These are phyloP conservation scores for Lasiommata megera DNA, from an alignment of 2,888 invertebrate species.

Conservation along the genomic window DNA sequence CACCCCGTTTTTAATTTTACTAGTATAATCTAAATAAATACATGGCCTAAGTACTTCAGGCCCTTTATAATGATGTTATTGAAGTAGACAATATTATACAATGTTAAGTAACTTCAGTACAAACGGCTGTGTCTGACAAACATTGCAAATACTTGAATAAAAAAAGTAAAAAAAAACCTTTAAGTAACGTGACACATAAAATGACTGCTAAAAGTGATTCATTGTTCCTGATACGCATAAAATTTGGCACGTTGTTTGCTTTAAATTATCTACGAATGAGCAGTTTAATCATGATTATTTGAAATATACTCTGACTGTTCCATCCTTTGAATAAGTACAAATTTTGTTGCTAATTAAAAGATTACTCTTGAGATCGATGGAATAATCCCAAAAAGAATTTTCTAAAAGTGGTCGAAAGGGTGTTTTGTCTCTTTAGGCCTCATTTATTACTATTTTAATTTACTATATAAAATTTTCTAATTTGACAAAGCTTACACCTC, in stretches of 20 bases:
- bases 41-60: constrained; percentile 57
- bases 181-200: neutral
- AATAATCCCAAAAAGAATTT: too few relatives aligned
- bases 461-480: too few relatives aligned
- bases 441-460: too few relatives aligned
- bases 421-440: too few relatives aligned
- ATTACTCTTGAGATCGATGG: too few relatives aligned
- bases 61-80: constrained; percentile 33
- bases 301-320: too few relatives aligned
- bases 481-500: too few relatives aligned
- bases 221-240: neutral
- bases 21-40: constrained; percentile 63
- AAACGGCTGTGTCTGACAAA: neutral
- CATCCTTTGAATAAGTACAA: too few relatives aligned
- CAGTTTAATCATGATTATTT: too few relatives aligned
- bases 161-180: too few relatives aligned
- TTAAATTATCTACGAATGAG: neutral
- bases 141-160: neutral
- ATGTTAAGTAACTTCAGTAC: neutral
- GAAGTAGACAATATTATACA: constrained; percentile 22
- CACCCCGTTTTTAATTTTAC: constrained; percentile 39
- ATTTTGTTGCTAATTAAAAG: too few relatives aligned
- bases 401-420: too few relatives aligned
- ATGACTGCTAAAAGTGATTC: neutral
- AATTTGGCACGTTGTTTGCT: neutral